Evolutionary conservation across 2,797 vertebrate species (phyloP).

Genomic region (Poecilia wingei): DNA sequence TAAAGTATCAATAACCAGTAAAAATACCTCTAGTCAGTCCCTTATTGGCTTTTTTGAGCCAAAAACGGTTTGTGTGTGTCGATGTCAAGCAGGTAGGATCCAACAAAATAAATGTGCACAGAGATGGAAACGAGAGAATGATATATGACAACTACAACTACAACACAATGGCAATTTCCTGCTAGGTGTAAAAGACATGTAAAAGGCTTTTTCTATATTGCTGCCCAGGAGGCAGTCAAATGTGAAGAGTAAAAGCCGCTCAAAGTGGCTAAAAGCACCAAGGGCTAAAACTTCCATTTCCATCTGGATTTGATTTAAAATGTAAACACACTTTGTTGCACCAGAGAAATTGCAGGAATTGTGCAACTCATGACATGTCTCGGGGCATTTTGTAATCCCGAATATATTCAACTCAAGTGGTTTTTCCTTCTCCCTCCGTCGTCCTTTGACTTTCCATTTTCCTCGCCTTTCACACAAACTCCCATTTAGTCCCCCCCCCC

Average conservation of each 20-base stretch:
- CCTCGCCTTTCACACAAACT: neutral
- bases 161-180: constrained; percentile 46
- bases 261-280: constrained; percentile 60
- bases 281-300: constrained; percentile 62
- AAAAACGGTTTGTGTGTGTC: neutral
- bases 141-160: constrained; percentile 34
- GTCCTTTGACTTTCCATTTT: constrained; percentile 1
- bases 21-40: neutral
- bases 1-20: neutral
- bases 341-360: constrained; percentile 53
- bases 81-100: neutral
- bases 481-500: neutral
- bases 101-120: neutral
- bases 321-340: constrained; percentile 72
- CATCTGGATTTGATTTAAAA: constrained; percentile 77
- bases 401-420: constrained; percentile 26
- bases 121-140: constrained; percentile 8
- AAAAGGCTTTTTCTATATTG: constrained; percentile 52
- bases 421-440: constrained; percentile 5
- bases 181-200: constrained; percentile 32
- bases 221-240: constrained; percentile 57
- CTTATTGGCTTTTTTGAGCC: neutral
- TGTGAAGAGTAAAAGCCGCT: constrained; percentile 64
- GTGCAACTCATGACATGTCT: constrained; percentile 59
- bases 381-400: constrained; percentile 57